Base-by-base conservation (phyloP, 2,888 invertebrate genomes). In the Myathropa florea region DNA sequence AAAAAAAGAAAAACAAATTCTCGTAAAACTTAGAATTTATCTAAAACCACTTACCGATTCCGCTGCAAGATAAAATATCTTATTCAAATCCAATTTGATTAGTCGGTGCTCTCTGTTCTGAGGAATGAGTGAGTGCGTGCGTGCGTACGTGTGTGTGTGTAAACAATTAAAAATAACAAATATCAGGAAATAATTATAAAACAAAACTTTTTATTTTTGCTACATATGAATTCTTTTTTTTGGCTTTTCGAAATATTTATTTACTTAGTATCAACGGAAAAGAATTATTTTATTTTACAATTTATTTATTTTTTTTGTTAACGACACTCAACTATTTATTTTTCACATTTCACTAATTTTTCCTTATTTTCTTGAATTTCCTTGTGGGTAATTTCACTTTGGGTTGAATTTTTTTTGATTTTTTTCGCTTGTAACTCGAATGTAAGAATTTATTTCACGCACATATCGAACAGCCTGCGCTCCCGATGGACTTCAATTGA, bases 11-110 rank as follows among this genome's bases (percentile, higher is more conserved):
- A 23, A 2, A 21, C 24, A 57, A 30, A 59, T n/a, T 61, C 53
- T 33, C 10, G 33, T 65, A 75, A 59, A 75, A 63, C 18, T 59
- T 12, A 6, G 28, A 24, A 82, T 77, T 64, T 71, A 82, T 77
- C 36, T 36, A 63, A 77, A 71, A 39, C 21, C 61, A 64, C 84
- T 84, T 63, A 84, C 84, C 81, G 80, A 61, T 84, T 84, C 71
- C 76, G 55, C 53, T 68, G 67, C 70, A 76, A 76, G 36, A 84
- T 81, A 63, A 71, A 59, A 18, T 81, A 72, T 72, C 71, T 76
- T 59, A 71, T 81, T 84, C 81, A 84, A 84, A 84, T 84, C 84
- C 84, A 81, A 71, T 72, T 80, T 67, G 59, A 76, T 81, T 39
- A 80, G 71, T 81, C 84, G 84, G 80, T 71, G 75, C 60, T 65